phyloP scores from a whole-genome alignment of 2,888 invertebrate genomes.

The Pristionchus arcanus region DNA sequence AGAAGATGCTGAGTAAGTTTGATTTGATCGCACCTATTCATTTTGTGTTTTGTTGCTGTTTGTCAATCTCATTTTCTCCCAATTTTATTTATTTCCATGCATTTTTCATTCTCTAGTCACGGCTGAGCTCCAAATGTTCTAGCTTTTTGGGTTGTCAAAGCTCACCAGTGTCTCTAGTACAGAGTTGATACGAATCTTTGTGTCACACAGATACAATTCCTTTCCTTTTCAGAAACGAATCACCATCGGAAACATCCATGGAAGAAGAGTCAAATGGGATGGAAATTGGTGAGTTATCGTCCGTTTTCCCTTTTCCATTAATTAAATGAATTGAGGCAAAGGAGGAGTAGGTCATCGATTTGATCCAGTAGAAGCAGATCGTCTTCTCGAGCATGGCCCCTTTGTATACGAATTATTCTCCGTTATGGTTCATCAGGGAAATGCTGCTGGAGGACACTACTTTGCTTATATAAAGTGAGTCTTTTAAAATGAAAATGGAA shows the following conservation, averaged over 20 bases:
- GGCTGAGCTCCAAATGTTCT: too few relatives aligned
- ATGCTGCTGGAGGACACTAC: conserved; percentile 92
- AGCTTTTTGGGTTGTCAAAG: too few relatives aligned
- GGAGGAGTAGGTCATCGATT: conserved; percentile 43
- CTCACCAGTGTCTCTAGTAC: too few relatives aligned
- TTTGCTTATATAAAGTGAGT: conserved; percentile 90
- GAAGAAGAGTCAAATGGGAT: conserved; percentile 5
- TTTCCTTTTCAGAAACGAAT: neutral
- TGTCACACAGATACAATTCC: too few relatives aligned
- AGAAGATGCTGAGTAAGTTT: conserved; percentile 14
- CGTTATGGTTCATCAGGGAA: conserved; percentile 93
- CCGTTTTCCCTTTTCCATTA: neutral
- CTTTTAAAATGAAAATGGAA: neutral
- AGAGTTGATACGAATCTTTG: too few relatives aligned
- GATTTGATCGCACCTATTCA: neutral
- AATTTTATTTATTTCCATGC: too few relatives aligned
- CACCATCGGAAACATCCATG: neutral
- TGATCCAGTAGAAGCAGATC: conserved; percentile 12
- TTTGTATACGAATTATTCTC: conserved; percentile 91
- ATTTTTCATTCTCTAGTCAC: too few relatives aligned
- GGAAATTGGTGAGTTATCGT: neutral
- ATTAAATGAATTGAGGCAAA: neutral
- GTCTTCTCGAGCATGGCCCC: conserved; percentile 82
- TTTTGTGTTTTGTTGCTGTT: too few relatives aligned
- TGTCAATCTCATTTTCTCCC: too few relatives aligned